These are phyloP conservation scores for Drosophila mimetica DNA, from an alignment of 2,888 invertebrate genomes.

Conservation along the genomic window DNA sequence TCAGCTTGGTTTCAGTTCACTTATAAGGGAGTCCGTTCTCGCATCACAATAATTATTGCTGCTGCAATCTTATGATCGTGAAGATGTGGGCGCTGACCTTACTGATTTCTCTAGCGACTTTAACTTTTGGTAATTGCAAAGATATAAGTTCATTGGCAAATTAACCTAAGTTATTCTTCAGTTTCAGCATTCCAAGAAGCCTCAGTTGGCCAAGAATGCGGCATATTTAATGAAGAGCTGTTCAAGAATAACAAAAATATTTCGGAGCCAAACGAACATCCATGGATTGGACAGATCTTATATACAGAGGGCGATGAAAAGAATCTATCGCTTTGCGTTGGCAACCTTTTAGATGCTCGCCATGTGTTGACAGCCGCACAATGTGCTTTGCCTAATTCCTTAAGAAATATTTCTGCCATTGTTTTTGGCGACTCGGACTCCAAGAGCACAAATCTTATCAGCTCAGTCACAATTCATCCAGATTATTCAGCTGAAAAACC, in stretches of 20 bases:
- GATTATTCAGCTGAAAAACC: background rate
- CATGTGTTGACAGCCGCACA: conserved; percentile 23
- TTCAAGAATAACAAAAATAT: background rate
- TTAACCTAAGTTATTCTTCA: background rate
- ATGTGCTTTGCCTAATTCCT: background rate
- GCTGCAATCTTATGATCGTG: background rate
- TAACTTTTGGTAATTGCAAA: background rate
- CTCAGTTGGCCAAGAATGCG: conserved; percentile 10
- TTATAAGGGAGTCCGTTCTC: conserved; percentile 25
- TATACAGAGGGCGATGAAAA: background rate
- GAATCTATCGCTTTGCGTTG: background rate
- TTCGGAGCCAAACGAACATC: conserved; percentile 22
- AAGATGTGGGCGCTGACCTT: conserved; percentile 4
- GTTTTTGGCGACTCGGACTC: conserved; percentile 23
- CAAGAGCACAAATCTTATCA: background rate
- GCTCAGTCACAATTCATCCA: background rate
- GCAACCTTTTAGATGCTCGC: conserved; percentile 19
- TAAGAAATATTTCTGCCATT: background rate
- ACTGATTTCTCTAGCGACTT: background rate
- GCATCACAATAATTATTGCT: no score
- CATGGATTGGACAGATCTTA: conserved; percentile 18
- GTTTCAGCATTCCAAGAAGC: background rate
- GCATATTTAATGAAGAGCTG: conserved; percentile 24
- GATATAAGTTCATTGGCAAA: background rate
- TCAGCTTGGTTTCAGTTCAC: background rate